Conservation (phyloP, 2,797 vertebrate species). For the Chelon labrosus region DNA sequence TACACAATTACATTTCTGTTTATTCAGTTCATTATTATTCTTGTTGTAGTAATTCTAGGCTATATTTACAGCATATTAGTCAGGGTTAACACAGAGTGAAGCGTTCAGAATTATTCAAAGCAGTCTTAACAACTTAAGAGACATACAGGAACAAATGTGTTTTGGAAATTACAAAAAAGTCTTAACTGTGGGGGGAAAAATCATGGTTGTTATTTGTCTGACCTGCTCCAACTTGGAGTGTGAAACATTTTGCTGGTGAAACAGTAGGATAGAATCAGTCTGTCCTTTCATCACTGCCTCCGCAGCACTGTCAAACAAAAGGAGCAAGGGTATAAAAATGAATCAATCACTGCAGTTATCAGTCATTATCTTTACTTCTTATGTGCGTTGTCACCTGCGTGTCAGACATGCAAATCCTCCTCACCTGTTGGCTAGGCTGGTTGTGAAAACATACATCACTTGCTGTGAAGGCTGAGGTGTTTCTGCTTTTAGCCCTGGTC, state of each 20-base stretch:
- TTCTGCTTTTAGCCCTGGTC: constrained; percentile 75
- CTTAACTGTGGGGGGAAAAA: constrained; percentile 16
- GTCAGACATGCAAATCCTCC: constrained; percentile 22
- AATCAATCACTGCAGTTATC: background rate
- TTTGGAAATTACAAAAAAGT: constrained; percentile 61
- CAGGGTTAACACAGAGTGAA: background rate
- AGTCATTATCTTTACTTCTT: no score
- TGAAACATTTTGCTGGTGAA: constrained; percentile 97
- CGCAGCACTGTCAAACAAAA: constrained; percentile 88
- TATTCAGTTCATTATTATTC: background rate
- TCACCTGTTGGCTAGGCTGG: constrained; percentile 97
- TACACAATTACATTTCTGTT: background rate
- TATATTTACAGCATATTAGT: no score
- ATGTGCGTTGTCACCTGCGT: no score
- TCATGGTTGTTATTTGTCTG: constrained; percentile 22
- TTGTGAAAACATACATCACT: constrained; percentile 97
- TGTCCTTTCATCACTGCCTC: constrained; percentile 96
- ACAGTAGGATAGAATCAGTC: constrained; percentile 94
- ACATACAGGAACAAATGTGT: constrained; percentile 71
- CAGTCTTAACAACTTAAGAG: constrained; percentile 18
- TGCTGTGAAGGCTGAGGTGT: constrained; percentile 87
- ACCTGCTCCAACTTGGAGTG: constrained; percentile 96
- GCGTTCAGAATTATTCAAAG: background rate
- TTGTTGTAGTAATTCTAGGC: no score
- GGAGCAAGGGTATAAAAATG: constrained; percentile 5